A percentile compares a stretch with the other conserved stretches of the same genome.
phyloP scores from a whole-genome alignment of 2,113 vertebrate species.

The Ctenodactylus gundi region DNA sequence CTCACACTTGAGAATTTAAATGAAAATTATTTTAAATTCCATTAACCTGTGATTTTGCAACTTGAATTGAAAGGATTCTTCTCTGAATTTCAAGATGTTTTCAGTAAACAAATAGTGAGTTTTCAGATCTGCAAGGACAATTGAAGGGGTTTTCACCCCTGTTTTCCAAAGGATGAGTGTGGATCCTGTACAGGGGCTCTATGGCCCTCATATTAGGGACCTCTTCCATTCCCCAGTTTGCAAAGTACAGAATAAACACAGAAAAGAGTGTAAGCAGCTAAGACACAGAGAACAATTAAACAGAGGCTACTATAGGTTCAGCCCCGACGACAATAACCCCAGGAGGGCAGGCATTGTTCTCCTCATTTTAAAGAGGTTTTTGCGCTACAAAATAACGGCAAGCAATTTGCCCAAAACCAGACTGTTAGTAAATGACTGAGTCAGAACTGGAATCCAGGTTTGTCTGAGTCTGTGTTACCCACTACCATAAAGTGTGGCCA shows the following conservation, averaged over 20 bases:
- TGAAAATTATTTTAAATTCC: slow-evolving; percentile 51
- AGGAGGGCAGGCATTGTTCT: not conserved
- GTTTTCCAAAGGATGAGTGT: not conserved
- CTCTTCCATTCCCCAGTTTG: too few relatives aligned
- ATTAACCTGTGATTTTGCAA: slow-evolving; percentile 47
- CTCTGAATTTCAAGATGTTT: not conserved
- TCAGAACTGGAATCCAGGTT: not conserved
- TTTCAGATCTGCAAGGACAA: slow-evolving; percentile 10
- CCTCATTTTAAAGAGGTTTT: not conserved
- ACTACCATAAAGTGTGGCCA: slow-evolving; percentile 11
- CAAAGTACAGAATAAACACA: not conserved
- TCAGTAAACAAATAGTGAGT: not conserved
- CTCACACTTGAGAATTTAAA: slow-evolving; percentile 14
- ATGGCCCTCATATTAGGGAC: not conserved
- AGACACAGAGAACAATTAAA: not conserved
- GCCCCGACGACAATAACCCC: not conserved
- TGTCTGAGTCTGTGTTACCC: not conserved
- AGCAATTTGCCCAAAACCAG: not conserved
- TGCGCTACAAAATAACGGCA: not conserved
- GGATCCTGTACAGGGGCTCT: not conserved
- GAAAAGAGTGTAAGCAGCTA: not conserved
- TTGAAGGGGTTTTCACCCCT: not conserved
- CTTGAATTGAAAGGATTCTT: slow-evolving; percentile 18
- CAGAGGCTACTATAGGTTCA: not conserved
- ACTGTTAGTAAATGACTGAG: not conserved